These are phyloP conservation scores for Muntiacus muntjak DNA, from an alignment of 2,113 vertebrate species.

Conservation along the genomic window DNA sequence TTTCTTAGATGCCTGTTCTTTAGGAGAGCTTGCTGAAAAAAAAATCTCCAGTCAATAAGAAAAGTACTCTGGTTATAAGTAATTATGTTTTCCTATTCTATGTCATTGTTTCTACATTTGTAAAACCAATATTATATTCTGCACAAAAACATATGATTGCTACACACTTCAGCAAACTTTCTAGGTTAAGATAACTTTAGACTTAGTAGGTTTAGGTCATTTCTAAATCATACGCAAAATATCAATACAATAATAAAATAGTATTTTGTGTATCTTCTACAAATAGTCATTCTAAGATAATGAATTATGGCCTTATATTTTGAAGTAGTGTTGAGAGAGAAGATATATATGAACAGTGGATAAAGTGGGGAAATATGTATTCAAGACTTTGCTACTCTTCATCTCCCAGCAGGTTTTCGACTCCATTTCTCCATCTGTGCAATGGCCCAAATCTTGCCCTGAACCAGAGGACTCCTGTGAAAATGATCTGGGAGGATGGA, in stretches of 20 bases:
- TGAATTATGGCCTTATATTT: not conserved
- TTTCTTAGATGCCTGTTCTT: not conserved
- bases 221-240: not conserved
- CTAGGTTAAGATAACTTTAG: not conserved
- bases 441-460: not conserved
- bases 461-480: not conserved
- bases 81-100: not conserved
- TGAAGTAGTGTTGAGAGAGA: not conserved
- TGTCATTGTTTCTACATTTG: not conserved
- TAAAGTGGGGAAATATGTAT: not conserved
- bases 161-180: not conserved
- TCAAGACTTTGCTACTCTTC: not conserved
- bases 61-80: not conserved
- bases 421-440: not conserved
- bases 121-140: conserved; percentile 2
- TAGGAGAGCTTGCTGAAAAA: not conserved
- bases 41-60: not conserved
- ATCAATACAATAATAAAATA: not conserved
- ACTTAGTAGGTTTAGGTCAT: not conserved
- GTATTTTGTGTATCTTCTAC: not conserved
- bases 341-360: not conserved
- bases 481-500: not conserved
- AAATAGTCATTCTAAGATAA: not conserved
- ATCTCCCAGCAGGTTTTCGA: not conserved
- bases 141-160: not conserved